Base-by-base conservation (phyloP, 2,888 invertebrate species). In the Pseudoips prasinana region DNA sequence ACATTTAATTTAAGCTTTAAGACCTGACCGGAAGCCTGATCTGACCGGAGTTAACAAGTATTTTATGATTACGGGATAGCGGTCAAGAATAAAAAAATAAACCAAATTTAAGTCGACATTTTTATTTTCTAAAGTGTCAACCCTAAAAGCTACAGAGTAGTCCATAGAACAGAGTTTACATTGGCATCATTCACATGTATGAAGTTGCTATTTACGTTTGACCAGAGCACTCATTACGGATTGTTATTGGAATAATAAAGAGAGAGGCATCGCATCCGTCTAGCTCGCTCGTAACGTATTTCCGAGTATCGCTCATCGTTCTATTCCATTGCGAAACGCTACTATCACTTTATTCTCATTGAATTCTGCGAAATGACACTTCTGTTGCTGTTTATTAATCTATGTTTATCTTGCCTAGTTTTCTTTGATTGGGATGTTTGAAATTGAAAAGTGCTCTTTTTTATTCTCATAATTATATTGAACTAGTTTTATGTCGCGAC, bases 221-320 rank as follows among this genome's bases (percentile, higher is more conserved):
- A 79, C 79, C 86, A 84, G 86, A 84, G 85, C 84, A 82, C 87
- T 87, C 87, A 84, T 87, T 84, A 86, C 85, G 70, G 84, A 87
- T 87, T 87, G 87, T 88, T 88, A 88, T 87, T 86, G 83, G 82
- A 85, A 88, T 88, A 87, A 87, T 87, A 87, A 86, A 87, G 85
- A 80, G 75, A 65, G 71, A 71, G 75, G 68, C 68, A 80, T 76
- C 64, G 72, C 75, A 81, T 87, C 83, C 83, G 83, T 80, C 75
- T 73, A 71, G 66, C 66, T 63, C 64, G 75, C 75, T 82, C 82
- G 80, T 84, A 79, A 80, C 80, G 61, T 60, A 48, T 61, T 85
- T 84, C 84, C 67, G 55, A 76, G 83, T 83, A 85, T 64, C 68
- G 59, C 57, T 63, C 62, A 20, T 20, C 20, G n/a, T 7, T 20